Conservation (phyloP, 2,113 vertebrate genomes). For the Aleadryas rufinucha region DNA sequence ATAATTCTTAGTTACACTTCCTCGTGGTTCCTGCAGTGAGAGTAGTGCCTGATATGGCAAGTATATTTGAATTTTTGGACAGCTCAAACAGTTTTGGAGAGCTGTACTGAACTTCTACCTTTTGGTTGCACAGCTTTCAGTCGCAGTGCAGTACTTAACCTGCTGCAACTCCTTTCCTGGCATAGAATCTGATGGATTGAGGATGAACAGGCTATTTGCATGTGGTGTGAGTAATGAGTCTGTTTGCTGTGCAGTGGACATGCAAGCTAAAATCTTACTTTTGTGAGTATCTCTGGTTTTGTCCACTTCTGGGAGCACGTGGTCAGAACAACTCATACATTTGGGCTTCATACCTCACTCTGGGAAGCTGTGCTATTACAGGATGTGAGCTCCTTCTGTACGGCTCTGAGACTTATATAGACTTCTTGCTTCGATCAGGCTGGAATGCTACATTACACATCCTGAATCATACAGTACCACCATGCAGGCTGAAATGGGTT, state of each 20-base stretch:
- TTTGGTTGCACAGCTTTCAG: background rate
- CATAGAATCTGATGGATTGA: background rate
- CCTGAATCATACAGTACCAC: background rate
- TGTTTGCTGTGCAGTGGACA: background rate
- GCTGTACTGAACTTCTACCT: background rate
- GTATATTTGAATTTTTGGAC: background rate
- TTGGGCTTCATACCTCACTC: background rate
- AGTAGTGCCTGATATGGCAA: background rate
- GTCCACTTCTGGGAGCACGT: background rate
- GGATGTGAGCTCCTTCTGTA: background rate
- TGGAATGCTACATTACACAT: background rate
- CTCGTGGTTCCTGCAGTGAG: background rate
- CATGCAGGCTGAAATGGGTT: background rate
- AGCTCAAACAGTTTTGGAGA: background rate
- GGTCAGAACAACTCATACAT: background rate
- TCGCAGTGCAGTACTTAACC: background rate
- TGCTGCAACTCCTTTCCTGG: background rate
- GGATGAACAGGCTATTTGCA: background rate
- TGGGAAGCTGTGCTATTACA: background rate
- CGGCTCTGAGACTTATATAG: background rate
- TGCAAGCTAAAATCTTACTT: background rate
- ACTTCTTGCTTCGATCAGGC: background rate
- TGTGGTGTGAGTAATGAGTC: background rate
- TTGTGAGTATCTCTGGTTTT: background rate
- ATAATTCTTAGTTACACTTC: background rate